Evolutionary conservation across 2,888 invertebrate species (phyloP), one percentile per base, ranked within the genome.

Genomic region (Copidosoma aretas): DNA sequence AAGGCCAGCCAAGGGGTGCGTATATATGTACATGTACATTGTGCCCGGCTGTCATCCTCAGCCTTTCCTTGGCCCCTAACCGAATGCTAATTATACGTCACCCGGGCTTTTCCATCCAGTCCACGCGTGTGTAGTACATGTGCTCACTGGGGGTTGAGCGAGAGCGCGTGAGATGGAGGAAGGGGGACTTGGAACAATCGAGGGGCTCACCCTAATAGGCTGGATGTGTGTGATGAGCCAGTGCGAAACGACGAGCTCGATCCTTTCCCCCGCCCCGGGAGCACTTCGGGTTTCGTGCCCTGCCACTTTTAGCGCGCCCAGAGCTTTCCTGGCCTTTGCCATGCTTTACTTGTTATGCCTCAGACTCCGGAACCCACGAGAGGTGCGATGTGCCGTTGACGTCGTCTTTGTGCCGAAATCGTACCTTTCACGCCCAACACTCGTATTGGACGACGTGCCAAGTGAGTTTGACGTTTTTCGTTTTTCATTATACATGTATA

Each of bases 1-100:
- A 76, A 75, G 75, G 21, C 74, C 75, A 74, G 74, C 66, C 32
- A 71, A 76, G 73, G 74, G 75, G 75, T 74, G 73, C 71, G 72
- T 58, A 73, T 72, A 75, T 75, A 75, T 74, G 73, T 71, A 72
- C 60, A 73, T 72, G 76, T 75, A 75, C 22, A 64, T 64, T 58
- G 63, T 67, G 14, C 19, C 64, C 41, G 52, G 62, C 81, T 82
- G 83, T 82, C 83, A 83, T 80, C 78, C 77, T 81, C 82, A 83
- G 83, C 77, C 77, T 73, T 8, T 32, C 65, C 58, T 69, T 61
- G 53, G 56, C 57, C 63, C 77, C 32, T 32, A 32, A 32, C 32
- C 79, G 76, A 79, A 82, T 82, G 83, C 82, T 83, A 83, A 83
- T 83, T 82, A 82, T 79, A 73, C 73, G 75, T 75, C 74, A 66